Conservation (phyloP, 1,140 invertebrate species). For the Branchinecta lynchi region DNA sequence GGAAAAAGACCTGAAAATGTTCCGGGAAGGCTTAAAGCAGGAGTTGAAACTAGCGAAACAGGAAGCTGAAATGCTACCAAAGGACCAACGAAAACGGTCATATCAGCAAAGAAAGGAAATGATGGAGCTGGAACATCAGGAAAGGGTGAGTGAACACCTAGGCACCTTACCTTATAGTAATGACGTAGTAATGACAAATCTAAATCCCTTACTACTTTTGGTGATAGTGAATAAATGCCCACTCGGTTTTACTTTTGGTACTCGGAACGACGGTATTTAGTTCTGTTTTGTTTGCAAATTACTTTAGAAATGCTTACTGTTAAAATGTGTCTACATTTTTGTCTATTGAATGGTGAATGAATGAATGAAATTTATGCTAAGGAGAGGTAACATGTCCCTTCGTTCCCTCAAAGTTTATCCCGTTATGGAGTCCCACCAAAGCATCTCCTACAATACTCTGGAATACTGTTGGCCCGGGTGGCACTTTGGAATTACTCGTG, state of each 20-base stretch:
- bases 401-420: too few species aligned
- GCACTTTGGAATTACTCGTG: too few species aligned
- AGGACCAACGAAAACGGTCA: slow-evolving; percentile 76
- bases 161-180: slow-evolving; percentile 14
- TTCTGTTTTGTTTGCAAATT: too few species aligned
- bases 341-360: too few species aligned
- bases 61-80: slow-evolving; percentile 81
- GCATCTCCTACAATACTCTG: too few species aligned
- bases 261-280: slow-evolving; percentile 22
- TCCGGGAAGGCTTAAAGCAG: slow-evolving; percentile 81
- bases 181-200: slow-evolving; percentile 1
- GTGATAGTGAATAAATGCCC: background rate
- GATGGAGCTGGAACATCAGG: slow-evolving; percentile 71
- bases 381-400: too few species aligned
- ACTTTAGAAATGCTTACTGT: too few species aligned
- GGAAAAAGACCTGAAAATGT: slow-evolving; percentile 80
- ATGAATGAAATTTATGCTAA: too few species aligned
- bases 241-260: background rate
- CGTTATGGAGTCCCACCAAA: too few species aligned
- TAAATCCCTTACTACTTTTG: slow-evolving; percentile 10
- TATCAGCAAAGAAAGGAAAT: slow-evolving; percentile 66
- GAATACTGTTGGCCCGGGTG: too few species aligned
- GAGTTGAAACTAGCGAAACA: slow-evolving; percentile 83
- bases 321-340: too few species aligned
- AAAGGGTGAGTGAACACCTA: slow-evolving; percentile 40